Evolutionary conservation across 2,888 invertebrate species (phyloP).

Genomic region (Agapostemon virescens): DNA sequence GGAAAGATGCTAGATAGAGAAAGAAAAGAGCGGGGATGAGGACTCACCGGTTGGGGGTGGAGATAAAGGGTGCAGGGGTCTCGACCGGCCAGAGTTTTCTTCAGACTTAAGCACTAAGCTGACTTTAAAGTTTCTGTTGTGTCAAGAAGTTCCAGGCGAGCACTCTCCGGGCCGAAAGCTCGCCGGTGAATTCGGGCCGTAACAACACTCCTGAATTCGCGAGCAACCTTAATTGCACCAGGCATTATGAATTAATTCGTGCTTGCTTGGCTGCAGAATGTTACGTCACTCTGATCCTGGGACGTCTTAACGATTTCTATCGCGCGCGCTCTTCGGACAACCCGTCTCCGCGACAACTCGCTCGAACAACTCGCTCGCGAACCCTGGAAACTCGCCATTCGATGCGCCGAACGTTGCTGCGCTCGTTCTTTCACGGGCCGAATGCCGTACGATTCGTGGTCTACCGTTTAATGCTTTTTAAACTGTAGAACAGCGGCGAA

Average conservation of each 20-base stretch:
- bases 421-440: no score
- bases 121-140: slow-evolving; percentile 73
- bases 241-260: slow-evolving; percentile 71
- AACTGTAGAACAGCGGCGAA: neutral
- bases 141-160: slow-evolving; percentile 69
- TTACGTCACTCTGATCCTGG: slow-evolving; percentile 34
- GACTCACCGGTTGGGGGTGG: neutral
- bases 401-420: neutral
- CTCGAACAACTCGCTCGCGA: neutral
- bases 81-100: slow-evolving; percentile 45
- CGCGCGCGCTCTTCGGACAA: neutral
- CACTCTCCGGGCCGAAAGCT: slow-evolving; percentile 58
- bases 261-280: slow-evolving; percentile 30
- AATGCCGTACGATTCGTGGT: neutral
- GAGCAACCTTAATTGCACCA: slow-evolving; percentile 70
- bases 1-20: neutral
- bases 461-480: neutral
- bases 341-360: neutral
- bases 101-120: slow-evolving; percentile 69
- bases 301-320: slow-evolving; percentile 30
- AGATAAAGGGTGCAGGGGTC: slow-evolving; percentile 41
- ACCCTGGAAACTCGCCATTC: neutral
- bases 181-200: slow-evolving; percentile 50
- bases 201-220: slow-evolving; percentile 69
- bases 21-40: neutral